Evolutionary conservation across 2,797 vertebrate species (phyloP).

Genomic region (Acestrorhynchus altus): DNA sequence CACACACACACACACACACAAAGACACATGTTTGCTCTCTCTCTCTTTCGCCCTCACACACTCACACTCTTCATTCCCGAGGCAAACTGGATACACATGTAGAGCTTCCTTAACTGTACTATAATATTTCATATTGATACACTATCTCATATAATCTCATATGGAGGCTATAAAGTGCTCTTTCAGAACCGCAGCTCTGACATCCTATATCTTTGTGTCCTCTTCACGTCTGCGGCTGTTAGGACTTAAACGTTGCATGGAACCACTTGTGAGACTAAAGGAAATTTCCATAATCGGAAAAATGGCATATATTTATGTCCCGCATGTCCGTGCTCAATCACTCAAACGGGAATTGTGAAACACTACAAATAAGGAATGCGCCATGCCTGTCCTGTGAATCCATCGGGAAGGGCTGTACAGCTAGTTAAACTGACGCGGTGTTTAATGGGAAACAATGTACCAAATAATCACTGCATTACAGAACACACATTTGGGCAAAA

Average conservation of each 20-base stretch:
- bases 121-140: slow-evolving; percentile 48
- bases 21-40: neutral
- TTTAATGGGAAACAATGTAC: too few species aligned
- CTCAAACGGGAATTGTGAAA: neutral
- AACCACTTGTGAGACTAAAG: slow-evolving; percentile 25
- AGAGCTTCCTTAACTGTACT: slow-evolving; percentile 40
- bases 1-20: neutral
- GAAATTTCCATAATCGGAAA: slow-evolving; percentile 7
- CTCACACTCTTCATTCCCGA: slow-evolving; percentile 35
- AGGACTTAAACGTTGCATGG: slow-evolving; percentile 25
- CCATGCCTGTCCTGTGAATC: neutral
- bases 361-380: neutral
- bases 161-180: slow-evolving; percentile 49
- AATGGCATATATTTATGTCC: neutral
- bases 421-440: too few species aligned
- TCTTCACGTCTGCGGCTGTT: slow-evolving; percentile 28
- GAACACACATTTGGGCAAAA: too few species aligned
- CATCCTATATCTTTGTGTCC: slow-evolving; percentile 21
- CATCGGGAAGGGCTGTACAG: too few species aligned
- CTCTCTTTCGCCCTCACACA: neutral
- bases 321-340: neutral
- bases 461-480: too few species aligned
- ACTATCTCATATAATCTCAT: slow-evolving; percentile 49
- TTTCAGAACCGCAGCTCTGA: slow-evolving; percentile 14
- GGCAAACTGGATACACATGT: slow-evolving; percentile 50